Base-by-base conservation (phyloP, 2,888 invertebrate species). In the Hirtodrosophila alboralis region DNA sequence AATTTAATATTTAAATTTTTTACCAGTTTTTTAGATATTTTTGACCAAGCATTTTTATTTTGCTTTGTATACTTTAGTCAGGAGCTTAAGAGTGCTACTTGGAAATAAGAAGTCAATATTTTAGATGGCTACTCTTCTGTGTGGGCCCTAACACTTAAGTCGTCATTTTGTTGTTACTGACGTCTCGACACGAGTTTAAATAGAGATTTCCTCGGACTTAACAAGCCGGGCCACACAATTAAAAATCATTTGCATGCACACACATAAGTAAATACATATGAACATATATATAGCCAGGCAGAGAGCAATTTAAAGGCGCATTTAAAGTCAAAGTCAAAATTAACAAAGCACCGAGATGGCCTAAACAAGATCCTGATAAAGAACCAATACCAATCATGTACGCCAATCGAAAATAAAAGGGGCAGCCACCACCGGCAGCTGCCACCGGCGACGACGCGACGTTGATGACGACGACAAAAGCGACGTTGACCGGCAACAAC, bases 321-420 rank as follows among this genome's bases (percentile, higher is more conserved):
- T 65, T 75, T 48, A 71, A 60, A 67, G 59, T 67, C 68, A 53
- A 71, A 64, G 49, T 58, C 57, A 53, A 68, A 61, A 45, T 63
- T 73, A 64, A 78, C 78, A 86, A 81, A 80, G 71, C 68, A 67
- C 41, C 61, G 67, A 84, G 79, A 86, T 79, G 86, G 78, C 84
- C 79, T 60, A 69, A 80, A 80, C 79, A 67, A 85, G 87, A 83
- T 87, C 72, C 85, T 78, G 81, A 81, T 86, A 81, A 85, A 62
- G 72, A 78, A 61, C 72, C 80, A 84, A 80, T 81, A 65, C 54
- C 87, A 86, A 86, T 84, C 85, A 75, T 84, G 73, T 63, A 59
- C 40, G 57, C 56, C 65, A 54, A 71, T 75, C 85, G 71, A 61
- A 18, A n/a, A n/a, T 38, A 54, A 44, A 48, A 51, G 47, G 56